Evolutionary conservation across 1,140 invertebrate genomes (phyloP), one percentile per base, ranked within the genome.

Genomic region (Chelonus insularis): DNA sequence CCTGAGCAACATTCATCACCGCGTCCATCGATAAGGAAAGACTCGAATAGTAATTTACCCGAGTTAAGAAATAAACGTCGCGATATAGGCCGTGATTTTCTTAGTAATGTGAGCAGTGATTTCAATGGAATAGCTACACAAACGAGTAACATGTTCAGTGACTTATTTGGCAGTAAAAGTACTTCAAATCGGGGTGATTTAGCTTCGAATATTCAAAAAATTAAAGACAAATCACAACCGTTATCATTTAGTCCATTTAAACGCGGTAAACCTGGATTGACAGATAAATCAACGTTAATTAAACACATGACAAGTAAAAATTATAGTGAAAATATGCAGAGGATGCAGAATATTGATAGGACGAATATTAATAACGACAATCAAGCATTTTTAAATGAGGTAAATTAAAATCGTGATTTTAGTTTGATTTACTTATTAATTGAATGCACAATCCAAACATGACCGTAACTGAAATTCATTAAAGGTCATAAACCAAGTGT

Each of bases 121-220:
- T 83, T 96, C 23, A 96, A 96, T 76, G 94, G 93, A 4, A 86
- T 96, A 48, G 93, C 94, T 20, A 89, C 91, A 6, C 92, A 94
- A 70, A 96, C 94, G 0, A 90, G 91, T 4, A 94, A 88, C 70
- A 93, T 96, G 88, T 94, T 97, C 70, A 94, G 91, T 60, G 94
- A 93, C 75, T 85, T 96, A 66, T 96, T 97, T 75, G 89, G 91
- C 79, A 77, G 66, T 73, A 83, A 83, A 72, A 79, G 68, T 76
- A 79, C 65, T 70, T 70, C 76, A 62, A 80, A 70, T 74, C 72
- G 74, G 58, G 57, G 66, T 57, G 72, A 43, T 48, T 50, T 65
- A 39, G 70, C 71, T 37, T 52, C 70, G 12, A 73, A 77, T 59
- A 65, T 68, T 16, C 72, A 83, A 65, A 83, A 81, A 74, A 55